Conservation (phyloP, 1,140 invertebrate species). For the Halyomorpha halys region DNA sequence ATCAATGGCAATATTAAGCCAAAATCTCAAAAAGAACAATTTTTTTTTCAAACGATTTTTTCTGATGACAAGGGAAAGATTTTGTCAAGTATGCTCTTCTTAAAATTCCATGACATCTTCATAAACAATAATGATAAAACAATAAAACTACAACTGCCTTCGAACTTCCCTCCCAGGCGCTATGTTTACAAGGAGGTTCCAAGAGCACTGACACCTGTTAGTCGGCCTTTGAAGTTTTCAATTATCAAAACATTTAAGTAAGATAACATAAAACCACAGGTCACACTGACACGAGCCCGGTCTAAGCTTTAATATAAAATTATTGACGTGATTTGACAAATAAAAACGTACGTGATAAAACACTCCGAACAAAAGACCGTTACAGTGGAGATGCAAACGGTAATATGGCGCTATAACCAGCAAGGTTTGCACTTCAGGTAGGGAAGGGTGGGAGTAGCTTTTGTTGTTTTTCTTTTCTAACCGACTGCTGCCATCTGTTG, state of each 20-base stretch:
- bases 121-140: background rate
- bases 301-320: too few relatives aligned
- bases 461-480: too few relatives aligned
- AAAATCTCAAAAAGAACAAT: background rate
- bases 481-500: too few relatives aligned
- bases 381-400: too few relatives aligned
- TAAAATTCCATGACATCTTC: constrained; percentile 5
- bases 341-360: too few relatives aligned
- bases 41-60: background rate
- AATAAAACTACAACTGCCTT: background rate
- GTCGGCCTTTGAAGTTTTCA: constrained; percentile 1
- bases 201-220: constrained; percentile 4
- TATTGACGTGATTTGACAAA: too few relatives aligned
- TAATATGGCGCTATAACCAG: too few relatives aligned
- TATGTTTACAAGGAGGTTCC: background rate
- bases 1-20: background rate
- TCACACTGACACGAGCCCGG: background rate
- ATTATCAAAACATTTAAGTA: background rate
- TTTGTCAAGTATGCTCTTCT: background rate
- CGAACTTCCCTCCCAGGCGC: background rate
- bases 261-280: background rate
- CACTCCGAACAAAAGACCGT: too few relatives aligned
- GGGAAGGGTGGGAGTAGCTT: too few relatives aligned
- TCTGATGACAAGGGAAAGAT: background rate
- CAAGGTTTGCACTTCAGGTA: too few relatives aligned